Percentiles rank a stretch among this genome's conserved stretches.
These are phyloP conservation scores for Zhengitettix transpicula DNA, from an alignment of 2,888 invertebrate genomes.

Conservation along the genomic window DNA sequence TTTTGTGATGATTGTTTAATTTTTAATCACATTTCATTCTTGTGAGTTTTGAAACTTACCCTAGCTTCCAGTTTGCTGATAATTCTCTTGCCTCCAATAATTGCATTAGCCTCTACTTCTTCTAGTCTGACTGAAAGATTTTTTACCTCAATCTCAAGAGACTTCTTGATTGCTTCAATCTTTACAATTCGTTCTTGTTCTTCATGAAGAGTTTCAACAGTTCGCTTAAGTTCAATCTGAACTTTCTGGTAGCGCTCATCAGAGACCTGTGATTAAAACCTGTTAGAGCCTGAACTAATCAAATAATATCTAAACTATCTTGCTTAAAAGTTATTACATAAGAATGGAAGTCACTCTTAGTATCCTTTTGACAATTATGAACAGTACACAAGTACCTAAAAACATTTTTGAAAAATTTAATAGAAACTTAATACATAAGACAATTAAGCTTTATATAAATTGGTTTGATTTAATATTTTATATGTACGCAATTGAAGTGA, in stretches of 20 bases:
- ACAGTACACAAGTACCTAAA: no score
- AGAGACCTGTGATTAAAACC: constrained; percentile 24
- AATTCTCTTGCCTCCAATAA: constrained; percentile 91
- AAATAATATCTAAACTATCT: no score
- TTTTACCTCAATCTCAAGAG: constrained; percentile 93
- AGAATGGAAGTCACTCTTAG: no score
- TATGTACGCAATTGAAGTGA: no score
- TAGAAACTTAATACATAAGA: background rate
- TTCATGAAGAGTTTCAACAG: constrained; percentile 83
- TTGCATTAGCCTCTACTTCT: constrained; percentile 92
- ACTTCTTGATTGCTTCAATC: constrained; percentile 95
- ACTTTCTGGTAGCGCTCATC: constrained; percentile 93
- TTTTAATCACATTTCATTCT: no score
- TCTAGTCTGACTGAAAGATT: constrained; percentile 83
- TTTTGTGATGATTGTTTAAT: no score
- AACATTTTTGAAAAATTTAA: no score
- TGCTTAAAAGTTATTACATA: no score
- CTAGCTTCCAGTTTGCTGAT: constrained; percentile 92
- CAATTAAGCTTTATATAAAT: background rate
- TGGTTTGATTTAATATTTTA: no score
- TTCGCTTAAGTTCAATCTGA: constrained; percentile 81
- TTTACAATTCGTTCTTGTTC: constrained; percentile 94
- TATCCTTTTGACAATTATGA: no score
- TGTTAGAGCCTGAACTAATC: no score
- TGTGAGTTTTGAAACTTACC: constrained; percentile 24